phyloP scores from a whole-genome alignment of 2,888 invertebrate genomes.

The Bhutanitis thaidina region DNA sequence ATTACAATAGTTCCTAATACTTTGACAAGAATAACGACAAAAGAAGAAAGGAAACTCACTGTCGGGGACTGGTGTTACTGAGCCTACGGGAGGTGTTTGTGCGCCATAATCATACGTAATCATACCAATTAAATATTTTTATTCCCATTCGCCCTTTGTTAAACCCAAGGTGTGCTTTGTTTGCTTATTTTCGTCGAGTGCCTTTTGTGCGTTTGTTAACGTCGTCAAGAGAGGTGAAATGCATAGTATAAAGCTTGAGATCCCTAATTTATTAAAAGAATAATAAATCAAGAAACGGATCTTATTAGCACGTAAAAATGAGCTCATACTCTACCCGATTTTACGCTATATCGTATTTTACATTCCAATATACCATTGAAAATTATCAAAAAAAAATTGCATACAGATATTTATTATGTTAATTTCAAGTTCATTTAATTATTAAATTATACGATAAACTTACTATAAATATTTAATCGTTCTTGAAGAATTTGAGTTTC shows the following conservation, averaged over 20 bases:
- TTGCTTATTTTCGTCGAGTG: slow-evolving; percentile 48
- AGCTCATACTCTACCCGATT: not conserved
- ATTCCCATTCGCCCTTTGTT: slow-evolving; percentile 67
- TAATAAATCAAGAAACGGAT: not conserved
- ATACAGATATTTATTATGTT: too few species aligned
- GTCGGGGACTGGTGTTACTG: slow-evolving; percentile 30
- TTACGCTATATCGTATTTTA: too few species aligned
- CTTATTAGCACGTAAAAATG: not conserved
- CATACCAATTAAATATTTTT: slow-evolving; percentile 76
- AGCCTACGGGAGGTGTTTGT: slow-evolving; percentile 68
- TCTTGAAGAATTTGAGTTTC: too few species aligned
- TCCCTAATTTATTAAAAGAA: slow-evolving; percentile 24
- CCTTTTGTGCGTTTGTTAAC: slow-evolving; percentile 50
- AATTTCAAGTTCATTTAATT: too few species aligned
- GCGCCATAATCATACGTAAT: slow-evolving; percentile 62
- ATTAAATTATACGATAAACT: too few species aligned
- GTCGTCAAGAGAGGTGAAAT: slow-evolving; percentile 12
- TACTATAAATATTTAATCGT: too few species aligned
- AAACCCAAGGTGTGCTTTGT: slow-evolving; percentile 52
- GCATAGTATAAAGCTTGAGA: slow-evolving; percentile 23
- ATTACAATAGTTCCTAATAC: not conserved
- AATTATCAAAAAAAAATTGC: too few species aligned
- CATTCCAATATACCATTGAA: too few species aligned
- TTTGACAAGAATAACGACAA: slow-evolving; percentile 18
- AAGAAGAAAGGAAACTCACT: slow-evolving; percentile 25